phyloP scores from a whole-genome alignment of 2,113 vertebrate species.

The Daphoenositta chrysoptera region DNA sequence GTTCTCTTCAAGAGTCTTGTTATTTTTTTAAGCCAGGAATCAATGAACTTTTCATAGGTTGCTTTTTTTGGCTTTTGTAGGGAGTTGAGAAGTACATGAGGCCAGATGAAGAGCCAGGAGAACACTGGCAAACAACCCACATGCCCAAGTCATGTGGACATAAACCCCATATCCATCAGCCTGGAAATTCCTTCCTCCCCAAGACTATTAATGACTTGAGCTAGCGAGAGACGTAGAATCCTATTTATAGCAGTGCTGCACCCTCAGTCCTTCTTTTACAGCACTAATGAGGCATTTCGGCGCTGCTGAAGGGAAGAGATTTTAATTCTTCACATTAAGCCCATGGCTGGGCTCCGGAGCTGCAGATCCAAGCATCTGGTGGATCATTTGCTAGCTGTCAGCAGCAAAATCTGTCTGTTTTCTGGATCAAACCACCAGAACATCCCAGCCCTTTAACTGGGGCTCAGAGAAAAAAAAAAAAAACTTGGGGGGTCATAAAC shows the following conservation, averaged over 20 bases:
- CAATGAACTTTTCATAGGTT: background rate
- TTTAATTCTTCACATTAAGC: slow-evolving; percentile 13
- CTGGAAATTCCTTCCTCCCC: background rate
- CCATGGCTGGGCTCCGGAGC: background rate
- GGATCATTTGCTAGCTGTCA: slow-evolving; percentile 33
- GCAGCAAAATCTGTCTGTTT: background rate
- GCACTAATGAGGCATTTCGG: slow-evolving; percentile 31
- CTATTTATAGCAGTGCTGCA: slow-evolving; percentile 8
- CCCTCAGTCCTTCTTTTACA: background rate
- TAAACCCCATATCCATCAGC: background rate
- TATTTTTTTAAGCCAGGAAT: background rate
- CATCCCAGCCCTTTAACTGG: background rate
- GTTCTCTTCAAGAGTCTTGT: background rate
- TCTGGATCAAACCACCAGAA: background rate
- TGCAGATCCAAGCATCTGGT: slow-evolving; percentile 22
- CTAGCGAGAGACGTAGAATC: background rate
- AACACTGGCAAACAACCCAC: background rate
- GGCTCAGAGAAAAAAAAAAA: background rate
- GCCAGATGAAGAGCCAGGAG: background rate
- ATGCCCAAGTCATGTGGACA: background rate
- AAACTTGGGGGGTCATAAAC: background rate
- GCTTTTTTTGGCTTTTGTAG: background rate
- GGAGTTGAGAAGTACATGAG: background rate
- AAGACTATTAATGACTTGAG: background rate
- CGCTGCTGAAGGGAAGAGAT: background rate